phyloP scores from a whole-genome alignment of 2,888 invertebrate genomes.

The Petrolisthes cinctipes region DNA sequence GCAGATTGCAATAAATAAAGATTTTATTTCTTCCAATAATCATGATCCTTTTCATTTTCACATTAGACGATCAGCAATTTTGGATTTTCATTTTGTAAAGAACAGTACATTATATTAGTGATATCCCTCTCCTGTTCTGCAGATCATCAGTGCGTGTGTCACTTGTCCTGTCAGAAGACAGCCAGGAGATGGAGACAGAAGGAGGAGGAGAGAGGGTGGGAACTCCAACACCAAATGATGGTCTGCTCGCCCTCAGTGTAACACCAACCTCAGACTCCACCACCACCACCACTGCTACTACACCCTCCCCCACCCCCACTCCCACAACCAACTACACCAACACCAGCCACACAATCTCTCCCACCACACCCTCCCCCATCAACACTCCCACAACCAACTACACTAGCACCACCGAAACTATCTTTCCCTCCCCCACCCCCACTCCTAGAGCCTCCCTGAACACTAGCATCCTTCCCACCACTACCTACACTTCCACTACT shows the following conservation, averaged over 20 bases:
- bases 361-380: neutral
- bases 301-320: neutral
- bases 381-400: neutral
- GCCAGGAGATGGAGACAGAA: neutral
- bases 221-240: neutral
- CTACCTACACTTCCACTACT: no score
- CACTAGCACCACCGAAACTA: neutral
- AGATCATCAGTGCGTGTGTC: slow-evolving; percentile 59
- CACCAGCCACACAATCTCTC: neutral
- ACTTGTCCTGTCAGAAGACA: slow-evolving; percentile 38
- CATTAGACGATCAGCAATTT: no score
- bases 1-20: neutral
- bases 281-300: neutral
- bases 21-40: neutral
- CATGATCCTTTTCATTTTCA: no score
- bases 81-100: no score
- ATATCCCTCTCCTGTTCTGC: neutral
- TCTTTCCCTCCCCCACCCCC: neutral
- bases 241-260: slow-evolving; percentile 1
- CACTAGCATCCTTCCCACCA: neutral
- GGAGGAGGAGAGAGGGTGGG: neutral
- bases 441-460: neutral
- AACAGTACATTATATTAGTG: no score
- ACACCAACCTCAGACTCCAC: no score
- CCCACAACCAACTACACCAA: neutral